These are phyloP conservation scores for Myotis findleyi DNA, from an alignment of 2,797 vertebrate species.

Conservation along the genomic window DNA sequence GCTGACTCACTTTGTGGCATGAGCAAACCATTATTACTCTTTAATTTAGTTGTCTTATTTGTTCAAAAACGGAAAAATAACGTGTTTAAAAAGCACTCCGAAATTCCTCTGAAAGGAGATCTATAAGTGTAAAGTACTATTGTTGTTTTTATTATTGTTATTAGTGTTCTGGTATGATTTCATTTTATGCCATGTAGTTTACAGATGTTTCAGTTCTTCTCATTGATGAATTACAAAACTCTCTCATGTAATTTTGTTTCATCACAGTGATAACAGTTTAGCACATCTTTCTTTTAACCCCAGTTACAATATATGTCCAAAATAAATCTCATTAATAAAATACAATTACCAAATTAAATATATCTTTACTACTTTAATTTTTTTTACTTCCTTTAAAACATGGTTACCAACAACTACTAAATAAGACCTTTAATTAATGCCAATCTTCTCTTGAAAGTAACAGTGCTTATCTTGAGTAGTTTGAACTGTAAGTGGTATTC, in stretches of 20 bases:
- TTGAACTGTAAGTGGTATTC: conserved; percentile 75
- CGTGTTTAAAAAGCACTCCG: conserved; percentile 70
- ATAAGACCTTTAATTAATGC: conserved; percentile 79
- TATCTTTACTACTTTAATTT: conserved; percentile 63
- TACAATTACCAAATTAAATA: conserved; percentile 70
- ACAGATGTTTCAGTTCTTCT: conserved; percentile 65
- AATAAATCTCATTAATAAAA: conserved; percentile 73
- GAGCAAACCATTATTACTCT: conserved; percentile 73
- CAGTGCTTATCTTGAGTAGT: conserved; percentile 77
- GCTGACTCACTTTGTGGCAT: conserved; percentile 68
- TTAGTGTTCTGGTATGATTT: conserved; percentile 72
- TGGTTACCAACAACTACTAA: conserved; percentile 74
- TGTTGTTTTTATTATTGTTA: conserved; percentile 60
- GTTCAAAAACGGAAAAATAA: conserved; percentile 66
- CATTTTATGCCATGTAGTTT: conserved; percentile 59
- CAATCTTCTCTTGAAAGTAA: conserved; percentile 75
- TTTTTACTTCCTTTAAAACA: conserved; percentile 64
- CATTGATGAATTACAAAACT: conserved; percentile 65
- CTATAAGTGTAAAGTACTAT: conserved; percentile 65
- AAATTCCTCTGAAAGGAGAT: conserved; percentile 69
- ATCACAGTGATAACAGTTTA: conserved; percentile 49
- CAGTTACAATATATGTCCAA: conserved; percentile 59
- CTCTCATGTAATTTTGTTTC: conserved; percentile 17
- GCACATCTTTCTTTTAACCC: conserved; percentile 61
- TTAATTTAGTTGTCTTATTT: conserved; percentile 75